Evolutionary conservation across 2,113 vertebrate genomes (phyloP), one percentile per base, ranked within the genome.

Genomic region (Zosterops borbonicus): DNA sequence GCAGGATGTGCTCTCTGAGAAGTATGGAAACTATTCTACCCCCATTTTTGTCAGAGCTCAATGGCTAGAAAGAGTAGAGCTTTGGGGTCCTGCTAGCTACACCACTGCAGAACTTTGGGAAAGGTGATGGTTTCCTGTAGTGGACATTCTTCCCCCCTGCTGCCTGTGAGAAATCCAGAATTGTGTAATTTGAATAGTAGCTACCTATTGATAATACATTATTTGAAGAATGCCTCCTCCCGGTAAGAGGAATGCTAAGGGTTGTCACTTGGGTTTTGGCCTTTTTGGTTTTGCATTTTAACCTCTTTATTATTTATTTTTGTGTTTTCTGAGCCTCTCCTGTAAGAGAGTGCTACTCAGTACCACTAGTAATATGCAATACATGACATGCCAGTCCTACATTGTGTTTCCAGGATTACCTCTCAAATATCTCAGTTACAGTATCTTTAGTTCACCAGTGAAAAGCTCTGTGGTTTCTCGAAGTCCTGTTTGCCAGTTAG

Each of bases 81-180:
- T 22, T 41, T 33, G 14, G 31, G 9, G 7, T 82, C 24, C 33
- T 0, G 0, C 42, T 35, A 17, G 29, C 23, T 55, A 12, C 33
- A 56, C 11, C 33, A 21, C 29, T 20, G 22, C 22, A 83, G 41
- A 49, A 62, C 16, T 37, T 31, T 37, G 33, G 58, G 22, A 60
- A 67, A 50, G 6, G 25, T 31, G 49, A 50, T 20, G 28, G 15
- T 19, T 88, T 83, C 46, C 46, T 60, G n/a, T 42, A 42, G 31
- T 17, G 39, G 50, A 9, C 10, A 7, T 35, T 63, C 14, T 73
- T 46, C 28, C 9, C 9, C 44, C 14, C 31, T 20, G 13, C 42
- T 62, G n/a, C 7, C 46, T 7, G 1, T 41, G 49, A 3, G 50
- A 92, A 92, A 68, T 47, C 27, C 73, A 53, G 39, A 77, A 12